Conservation (phyloP, 1,140 invertebrate genomes). For the Orius insidiosus region DNA sequence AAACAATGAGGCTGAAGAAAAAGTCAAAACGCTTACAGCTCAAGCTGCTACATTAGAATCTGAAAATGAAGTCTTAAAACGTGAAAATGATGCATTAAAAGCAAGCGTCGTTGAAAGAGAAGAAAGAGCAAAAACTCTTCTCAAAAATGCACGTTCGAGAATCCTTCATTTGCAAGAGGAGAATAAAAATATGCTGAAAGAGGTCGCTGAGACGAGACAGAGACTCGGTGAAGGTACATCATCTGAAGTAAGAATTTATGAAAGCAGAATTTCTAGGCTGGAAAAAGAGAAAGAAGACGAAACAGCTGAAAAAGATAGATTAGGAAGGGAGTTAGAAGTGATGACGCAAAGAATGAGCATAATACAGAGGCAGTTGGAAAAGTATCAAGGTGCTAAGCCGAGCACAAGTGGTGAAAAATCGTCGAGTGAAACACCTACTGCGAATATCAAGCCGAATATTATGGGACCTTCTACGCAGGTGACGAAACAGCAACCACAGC, state of each 20-base stretch:
- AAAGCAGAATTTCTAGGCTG: constrained; percentile 44
- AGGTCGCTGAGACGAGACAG: constrained; percentile 38
- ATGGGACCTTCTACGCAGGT: constrained; percentile 38
- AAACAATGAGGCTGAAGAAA: constrained; percentile 33
- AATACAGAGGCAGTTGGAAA: constrained; percentile 60
- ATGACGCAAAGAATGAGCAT: constrained; percentile 50
- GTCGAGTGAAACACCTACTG: constrained; percentile 60
- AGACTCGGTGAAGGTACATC: constrained; percentile 16
- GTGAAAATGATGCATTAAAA: constrained; percentile 52
- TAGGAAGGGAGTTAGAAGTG: constrained; percentile 53
- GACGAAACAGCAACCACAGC: constrained; percentile 25
- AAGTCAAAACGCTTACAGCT: constrained; percentile 41
- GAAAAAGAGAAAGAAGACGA: constrained; percentile 60
- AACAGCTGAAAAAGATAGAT: constrained; percentile 38
- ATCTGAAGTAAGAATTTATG: constrained; percentile 43
- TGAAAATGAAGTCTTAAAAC: constrained; percentile 45
- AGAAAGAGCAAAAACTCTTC: constrained; percentile 49
- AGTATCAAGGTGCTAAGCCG: constrained; percentile 44
- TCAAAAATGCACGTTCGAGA: constrained; percentile 52
- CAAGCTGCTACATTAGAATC: constrained; percentile 34
- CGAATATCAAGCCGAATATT: constrained; percentile 82
- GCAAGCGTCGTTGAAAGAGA: constrained; percentile 42
- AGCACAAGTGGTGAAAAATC: constrained; percentile 47
- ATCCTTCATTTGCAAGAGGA: constrained; percentile 48
- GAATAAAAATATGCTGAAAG: constrained; percentile 38